phyloP scores from a whole-genome alignment of 2,888 invertebrate species.

The Dryocosmus kuriphilus region DNA sequence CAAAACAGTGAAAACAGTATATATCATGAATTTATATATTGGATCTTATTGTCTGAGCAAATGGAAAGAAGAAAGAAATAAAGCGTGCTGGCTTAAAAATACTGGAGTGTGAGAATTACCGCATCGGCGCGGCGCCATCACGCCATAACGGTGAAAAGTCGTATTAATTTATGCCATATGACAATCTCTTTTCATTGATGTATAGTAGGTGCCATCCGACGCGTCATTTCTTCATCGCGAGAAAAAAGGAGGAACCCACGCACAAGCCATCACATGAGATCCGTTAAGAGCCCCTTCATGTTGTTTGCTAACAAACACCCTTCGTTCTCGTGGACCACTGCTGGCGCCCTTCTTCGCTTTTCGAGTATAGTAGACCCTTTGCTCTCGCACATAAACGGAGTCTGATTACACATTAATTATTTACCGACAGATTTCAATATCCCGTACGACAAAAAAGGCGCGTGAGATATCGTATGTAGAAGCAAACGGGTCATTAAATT shows the following conservation, averaged over 20 bases:
- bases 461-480: background rate
- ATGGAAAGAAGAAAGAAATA: too few relatives aligned
- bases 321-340: conserved; percentile 64
- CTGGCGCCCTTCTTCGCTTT: conserved; percentile 68
- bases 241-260: conserved; percentile 61
- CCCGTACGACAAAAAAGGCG: conserved; percentile 39
- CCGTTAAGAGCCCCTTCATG: conserved; percentile 68
- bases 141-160: background rate
- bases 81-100: too few relatives aligned
- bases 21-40: too few relatives aligned
- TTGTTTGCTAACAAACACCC: conserved; percentile 74
- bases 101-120: too few relatives aligned
- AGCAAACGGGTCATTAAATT: conserved; percentile 66
- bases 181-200: conserved; percentile 15
- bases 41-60: too few relatives aligned
- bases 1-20: too few relatives aligned
- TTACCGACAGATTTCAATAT: conserved; percentile 70
- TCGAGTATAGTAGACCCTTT: conserved; percentile 58
- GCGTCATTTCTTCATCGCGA: conserved; percentile 51
- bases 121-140: background rate
- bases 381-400: conserved; percentile 66
- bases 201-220: conserved; percentile 53
- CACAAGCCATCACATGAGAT: conserved; percentile 61
- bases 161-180: background rate
- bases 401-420: conserved; percentile 77